These are phyloP conservation scores for Caenorhabditis sulstoni DNA, from an alignment of 2,888 invertebrate species.

Conservation along the genomic window DNA sequence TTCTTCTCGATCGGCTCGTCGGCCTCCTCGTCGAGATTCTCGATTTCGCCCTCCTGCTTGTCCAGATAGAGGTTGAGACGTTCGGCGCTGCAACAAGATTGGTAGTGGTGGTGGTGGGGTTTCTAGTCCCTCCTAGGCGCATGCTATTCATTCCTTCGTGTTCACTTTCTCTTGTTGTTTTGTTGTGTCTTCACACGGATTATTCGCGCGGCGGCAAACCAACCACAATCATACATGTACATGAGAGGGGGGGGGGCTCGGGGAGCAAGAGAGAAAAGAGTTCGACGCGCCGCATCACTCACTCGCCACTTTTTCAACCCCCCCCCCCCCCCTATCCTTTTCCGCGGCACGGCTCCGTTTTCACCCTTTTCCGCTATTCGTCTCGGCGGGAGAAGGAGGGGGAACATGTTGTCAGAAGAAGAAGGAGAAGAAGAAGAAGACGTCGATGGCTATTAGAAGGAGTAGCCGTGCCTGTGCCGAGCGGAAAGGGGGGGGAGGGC, in stretches of 20 bases:
- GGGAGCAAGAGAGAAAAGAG: slow-evolving; percentile 6
- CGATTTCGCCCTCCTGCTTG: slow-evolving; percentile 70
- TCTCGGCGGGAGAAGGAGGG: slow-evolving; percentile 22
- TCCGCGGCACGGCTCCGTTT: too few relatives aligned
- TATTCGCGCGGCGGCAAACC: neutral
- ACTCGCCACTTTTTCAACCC: slow-evolving; percentile 48
- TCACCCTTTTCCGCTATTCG: too few relatives aligned
- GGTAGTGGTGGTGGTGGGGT: too few relatives aligned
- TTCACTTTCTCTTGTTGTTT: slow-evolving; percentile 16
- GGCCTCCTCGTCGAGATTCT: slow-evolving; percentile 66
- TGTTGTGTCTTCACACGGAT: slow-evolving; percentile 10
- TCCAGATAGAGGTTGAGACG: slow-evolving; percentile 80
- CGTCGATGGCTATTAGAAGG: neutral
- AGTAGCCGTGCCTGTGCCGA: too few relatives aligned
- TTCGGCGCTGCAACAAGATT: slow-evolving; percentile 80
- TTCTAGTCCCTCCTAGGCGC: too few relatives aligned
- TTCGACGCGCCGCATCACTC: slow-evolving; percentile 60
- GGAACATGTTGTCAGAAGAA: too few relatives aligned
- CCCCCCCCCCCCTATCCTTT: neutral
- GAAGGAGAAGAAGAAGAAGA: slow-evolving; percentile 6
- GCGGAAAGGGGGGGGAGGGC: neutral
- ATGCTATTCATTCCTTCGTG: slow-evolving; percentile 22
- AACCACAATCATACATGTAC: neutral
- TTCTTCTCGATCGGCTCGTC: slow-evolving; percentile 65
- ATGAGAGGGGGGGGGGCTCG: too few relatives aligned